These are phyloP conservation scores for Axea sp. DNA, from an alignment of 2,888 invertebrate species.

Conservation along the genomic window DNA sequence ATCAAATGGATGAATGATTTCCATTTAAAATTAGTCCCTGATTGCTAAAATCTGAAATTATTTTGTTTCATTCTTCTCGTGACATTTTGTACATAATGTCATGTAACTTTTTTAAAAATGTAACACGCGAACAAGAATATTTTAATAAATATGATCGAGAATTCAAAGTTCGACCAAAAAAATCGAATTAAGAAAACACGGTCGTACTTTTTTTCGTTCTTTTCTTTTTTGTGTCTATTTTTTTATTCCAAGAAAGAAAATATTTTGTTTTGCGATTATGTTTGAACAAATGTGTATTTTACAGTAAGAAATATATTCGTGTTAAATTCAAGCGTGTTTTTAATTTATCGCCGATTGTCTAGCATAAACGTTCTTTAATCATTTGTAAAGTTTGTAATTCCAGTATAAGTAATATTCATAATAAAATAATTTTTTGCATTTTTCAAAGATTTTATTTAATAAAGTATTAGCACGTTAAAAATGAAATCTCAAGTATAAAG, in stretches of 20 bases:
- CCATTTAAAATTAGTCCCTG: too few species aligned
- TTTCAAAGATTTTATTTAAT: too few species aligned
- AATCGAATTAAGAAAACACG: not conserved
- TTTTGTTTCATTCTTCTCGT: constrained; percentile 1
- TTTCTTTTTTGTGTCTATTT: not conserved
- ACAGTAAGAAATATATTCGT: not conserved
- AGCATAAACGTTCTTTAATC: not conserved
- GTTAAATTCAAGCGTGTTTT: not conserved
- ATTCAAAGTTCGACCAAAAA: not conserved
- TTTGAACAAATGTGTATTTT: constrained; percentile 1
- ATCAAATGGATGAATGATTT: too few species aligned
- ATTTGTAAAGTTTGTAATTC: constrained; percentile 1
- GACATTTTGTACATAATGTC: not conserved
- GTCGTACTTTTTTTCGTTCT: not conserved
- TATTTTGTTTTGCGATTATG: not conserved
- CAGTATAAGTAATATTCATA: not conserved
- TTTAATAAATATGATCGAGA: not conserved
- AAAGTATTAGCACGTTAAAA: too few species aligned
- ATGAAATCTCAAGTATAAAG: too few species aligned
- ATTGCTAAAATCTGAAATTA: too few species aligned
- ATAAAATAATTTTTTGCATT: too few species aligned
- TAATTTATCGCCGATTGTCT: not conserved
- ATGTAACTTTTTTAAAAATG: not conserved
- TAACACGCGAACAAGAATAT: not conserved
- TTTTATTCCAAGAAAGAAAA: not conserved